phyloP scores from a whole-genome alignment of 1,140 invertebrate genomes.

The Brachionus rubens region DNA sequence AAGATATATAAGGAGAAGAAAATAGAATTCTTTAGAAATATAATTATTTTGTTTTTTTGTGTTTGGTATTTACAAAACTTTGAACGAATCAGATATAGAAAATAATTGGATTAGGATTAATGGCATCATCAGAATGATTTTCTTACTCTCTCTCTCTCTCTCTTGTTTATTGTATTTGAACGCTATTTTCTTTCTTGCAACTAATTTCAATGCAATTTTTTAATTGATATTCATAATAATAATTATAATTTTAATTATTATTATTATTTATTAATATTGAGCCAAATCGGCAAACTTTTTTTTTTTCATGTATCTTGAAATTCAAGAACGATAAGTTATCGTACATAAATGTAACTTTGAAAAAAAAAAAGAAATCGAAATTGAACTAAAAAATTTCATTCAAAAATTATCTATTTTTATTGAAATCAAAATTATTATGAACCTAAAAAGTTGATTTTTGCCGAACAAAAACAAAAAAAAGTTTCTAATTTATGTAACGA shows the following conservation, averaged over 20 bases:
- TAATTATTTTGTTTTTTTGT: conserved; percentile 11
- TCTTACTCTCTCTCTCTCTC: neutral
- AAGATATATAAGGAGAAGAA: neutral
- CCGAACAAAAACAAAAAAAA: no score
- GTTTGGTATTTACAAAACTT: neutral
- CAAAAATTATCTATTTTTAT: neutral
- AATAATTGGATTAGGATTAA: conserved; percentile 34
- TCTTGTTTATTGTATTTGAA: neutral
- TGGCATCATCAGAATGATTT: conserved; percentile 20
- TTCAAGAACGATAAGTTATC: neutral
- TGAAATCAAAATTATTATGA: neutral
- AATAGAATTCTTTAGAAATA: neutral
- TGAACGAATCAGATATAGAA: neutral
- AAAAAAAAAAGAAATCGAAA: no score
- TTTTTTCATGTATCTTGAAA: conserved; percentile 11
- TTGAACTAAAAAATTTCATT: conserved; percentile 5
- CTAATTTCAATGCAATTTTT: conserved; percentile 2
- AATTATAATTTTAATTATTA: conserved; percentile 4
- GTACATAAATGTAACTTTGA: no score
- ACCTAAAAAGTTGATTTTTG: neutral
- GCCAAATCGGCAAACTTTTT: conserved; percentile 15
- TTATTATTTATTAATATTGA: neutral
- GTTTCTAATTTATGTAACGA: no score
- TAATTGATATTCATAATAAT: conserved; percentile 41
- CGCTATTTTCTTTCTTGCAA: neutral